Conservation (phyloP, 2,113 vertebrate species). For the Pelodiscus sinensis region DNA sequence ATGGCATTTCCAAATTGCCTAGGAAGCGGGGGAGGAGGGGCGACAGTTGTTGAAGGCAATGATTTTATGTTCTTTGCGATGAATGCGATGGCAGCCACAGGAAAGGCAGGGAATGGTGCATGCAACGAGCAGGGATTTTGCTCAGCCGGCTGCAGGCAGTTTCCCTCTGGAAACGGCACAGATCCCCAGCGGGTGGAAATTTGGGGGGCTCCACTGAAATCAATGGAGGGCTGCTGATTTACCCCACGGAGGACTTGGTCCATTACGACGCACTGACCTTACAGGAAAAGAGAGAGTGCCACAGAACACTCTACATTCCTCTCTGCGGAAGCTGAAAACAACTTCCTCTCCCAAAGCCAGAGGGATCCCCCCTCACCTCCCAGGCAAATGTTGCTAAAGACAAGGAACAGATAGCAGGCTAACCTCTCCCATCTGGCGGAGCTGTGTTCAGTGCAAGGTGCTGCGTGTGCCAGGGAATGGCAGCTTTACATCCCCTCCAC, state of each 20-base stretch:
- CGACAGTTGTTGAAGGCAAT: neutral
- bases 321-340: neutral
- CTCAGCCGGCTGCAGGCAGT: neutral
- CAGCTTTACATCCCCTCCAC: too few relatives aligned
- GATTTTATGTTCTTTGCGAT: neutral
- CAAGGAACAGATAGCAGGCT: neutral
- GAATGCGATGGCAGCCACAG: neutral
- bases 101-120: neutral
- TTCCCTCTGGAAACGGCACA: neutral
- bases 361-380: rapidly evolving
- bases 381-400: neutral
- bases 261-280: neutral
- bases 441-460: neutral
- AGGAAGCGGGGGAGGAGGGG: neutral
- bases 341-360: neutral
- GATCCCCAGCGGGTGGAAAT: neutral
- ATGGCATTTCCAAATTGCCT: neutral
- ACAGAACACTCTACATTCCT: rapidly evolving
- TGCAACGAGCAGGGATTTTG: neutral
- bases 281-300: neutral
- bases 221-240: neutral
- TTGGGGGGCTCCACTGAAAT: too few relatives aligned
- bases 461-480: too few relatives aligned
- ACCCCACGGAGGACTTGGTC: neutral
- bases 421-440: neutral